phyloP scores from a whole-genome alignment of 2,113 vertebrate species.

The Nothoprocta perdicaria region DNA sequence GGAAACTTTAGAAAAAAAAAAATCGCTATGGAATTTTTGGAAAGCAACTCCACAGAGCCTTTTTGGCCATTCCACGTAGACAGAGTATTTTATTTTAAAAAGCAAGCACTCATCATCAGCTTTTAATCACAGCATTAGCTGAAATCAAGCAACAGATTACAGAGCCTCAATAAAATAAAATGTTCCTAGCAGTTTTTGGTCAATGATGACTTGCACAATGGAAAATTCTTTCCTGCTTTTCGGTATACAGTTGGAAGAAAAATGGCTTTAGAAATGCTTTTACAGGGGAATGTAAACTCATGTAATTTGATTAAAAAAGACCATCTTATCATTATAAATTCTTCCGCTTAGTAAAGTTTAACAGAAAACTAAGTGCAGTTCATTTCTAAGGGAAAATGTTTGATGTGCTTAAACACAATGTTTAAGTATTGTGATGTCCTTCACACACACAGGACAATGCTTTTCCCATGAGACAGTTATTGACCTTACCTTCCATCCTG shows the following conservation, averaged over 20 bases:
- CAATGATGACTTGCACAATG: not conserved
- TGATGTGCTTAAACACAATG: too few species aligned
- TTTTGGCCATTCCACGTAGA: not conserved
- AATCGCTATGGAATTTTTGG: not conserved
- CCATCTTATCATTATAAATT: not conserved
- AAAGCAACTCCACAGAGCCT: not conserved
- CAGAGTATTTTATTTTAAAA: not conserved
- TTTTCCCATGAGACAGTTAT: not conserved
- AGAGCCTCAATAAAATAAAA: not conserved
- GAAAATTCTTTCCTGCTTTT: not conserved
- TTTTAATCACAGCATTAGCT: not conserved
- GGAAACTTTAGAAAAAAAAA: not conserved
- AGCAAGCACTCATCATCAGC: not conserved
- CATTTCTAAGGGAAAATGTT: not conserved
- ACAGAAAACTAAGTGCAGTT: not conserved
- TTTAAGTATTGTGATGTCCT: too few species aligned
- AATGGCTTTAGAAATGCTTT: not conserved
- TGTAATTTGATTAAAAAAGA: not conserved
- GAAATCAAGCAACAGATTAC: not conserved
- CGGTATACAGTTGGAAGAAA: not conserved
- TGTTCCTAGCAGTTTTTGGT: not conserved
- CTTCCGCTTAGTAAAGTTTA: not conserved
- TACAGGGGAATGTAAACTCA: not conserved
- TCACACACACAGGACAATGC: not conserved
- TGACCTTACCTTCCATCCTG: not conserved